Percentiles rank a stretch among this genome's conserved stretches.
Evolutionary conservation across 2,797 vertebrate species (phyloP).

Genomic region (Gorsachius magnificus): DNA sequence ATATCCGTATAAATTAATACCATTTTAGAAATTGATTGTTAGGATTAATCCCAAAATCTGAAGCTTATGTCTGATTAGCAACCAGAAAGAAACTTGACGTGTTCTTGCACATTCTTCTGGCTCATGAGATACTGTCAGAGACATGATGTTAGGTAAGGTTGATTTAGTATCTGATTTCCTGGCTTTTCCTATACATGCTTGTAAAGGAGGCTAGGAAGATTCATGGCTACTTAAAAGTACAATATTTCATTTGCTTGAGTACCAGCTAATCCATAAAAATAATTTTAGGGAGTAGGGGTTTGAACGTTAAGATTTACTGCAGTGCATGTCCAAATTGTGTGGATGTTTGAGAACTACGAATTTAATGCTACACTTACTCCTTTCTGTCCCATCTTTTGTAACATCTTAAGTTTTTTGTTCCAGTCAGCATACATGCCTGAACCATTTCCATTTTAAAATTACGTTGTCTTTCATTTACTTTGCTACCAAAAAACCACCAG

Average conservation of each 20-base stretch:
- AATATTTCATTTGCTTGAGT: not conserved
- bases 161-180: slow-evolving; percentile 1
- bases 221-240: not conserved
- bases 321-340: not conserved
- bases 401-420: not conserved
- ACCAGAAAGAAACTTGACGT: not conserved
- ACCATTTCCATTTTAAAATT: not conserved
- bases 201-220: not conserved
- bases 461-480: not conserved
- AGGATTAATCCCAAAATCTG: slow-evolving; percentile 21
- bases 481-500: not conserved
- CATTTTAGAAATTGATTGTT: not conserved
- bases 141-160: not conserved
- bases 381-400: not conserved
- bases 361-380: not conserved
- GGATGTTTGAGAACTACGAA: not conserved
- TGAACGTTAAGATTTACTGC: not conserved
- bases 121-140: not conserved
- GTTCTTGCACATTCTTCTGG: slow-evolving; percentile 31
- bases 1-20: slow-evolving; percentile 25
- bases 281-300: not conserved
- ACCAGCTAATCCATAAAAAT: not conserved
- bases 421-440: not conserved
- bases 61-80: slow-evolving; percentile 29
- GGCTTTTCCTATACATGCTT: not conserved